phyloP scores from a whole-genome alignment of 2,797 vertebrate species.

The Poeciliopsis presidionis region DNA sequence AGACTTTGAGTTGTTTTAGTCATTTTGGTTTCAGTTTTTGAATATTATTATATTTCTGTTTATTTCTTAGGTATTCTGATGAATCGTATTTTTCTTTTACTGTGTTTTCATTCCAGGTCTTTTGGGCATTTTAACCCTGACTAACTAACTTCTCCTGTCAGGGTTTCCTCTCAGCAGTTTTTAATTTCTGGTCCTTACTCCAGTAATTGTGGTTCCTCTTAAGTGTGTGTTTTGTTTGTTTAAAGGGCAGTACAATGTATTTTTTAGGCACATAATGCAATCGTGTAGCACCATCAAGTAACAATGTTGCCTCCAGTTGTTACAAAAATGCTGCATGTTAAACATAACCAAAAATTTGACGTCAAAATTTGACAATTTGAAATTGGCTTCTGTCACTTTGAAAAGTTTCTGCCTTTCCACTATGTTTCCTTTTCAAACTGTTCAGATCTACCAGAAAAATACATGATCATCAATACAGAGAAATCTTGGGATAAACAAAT shows the following conservation, averaged over 20 bases:
- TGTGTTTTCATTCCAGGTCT: background rate
- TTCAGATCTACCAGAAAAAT: background rate
- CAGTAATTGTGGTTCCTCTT: background rate
- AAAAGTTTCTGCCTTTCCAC: background rate
- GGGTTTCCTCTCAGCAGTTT: background rate
- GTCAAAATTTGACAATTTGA: no score
- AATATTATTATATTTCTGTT: background rate
- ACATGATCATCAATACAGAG: background rate
- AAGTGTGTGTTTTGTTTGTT: background rate
- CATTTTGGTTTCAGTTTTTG: background rate
- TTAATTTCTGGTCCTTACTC: background rate
- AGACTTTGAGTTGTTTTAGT: background rate
- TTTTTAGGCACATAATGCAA: no score
- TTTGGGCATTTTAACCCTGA: background rate
- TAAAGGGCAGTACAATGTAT: background rate
- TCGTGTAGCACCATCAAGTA: no score
- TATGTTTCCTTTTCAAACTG: background rate
- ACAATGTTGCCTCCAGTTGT: no score
- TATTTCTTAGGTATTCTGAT: background rate
- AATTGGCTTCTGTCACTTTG: no score
- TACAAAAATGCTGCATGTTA: no score
- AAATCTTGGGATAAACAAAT: background rate
- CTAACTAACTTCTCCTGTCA: background rate
- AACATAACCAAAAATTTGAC: no score
- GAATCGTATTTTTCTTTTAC: background rate